Percentiles rank a stretch among this genome's conserved stretches.
These are phyloP conservation scores for Blomia tropicalis DNA, from an alignment of 2,888 invertebrate species.

Conservation along the genomic window DNA sequence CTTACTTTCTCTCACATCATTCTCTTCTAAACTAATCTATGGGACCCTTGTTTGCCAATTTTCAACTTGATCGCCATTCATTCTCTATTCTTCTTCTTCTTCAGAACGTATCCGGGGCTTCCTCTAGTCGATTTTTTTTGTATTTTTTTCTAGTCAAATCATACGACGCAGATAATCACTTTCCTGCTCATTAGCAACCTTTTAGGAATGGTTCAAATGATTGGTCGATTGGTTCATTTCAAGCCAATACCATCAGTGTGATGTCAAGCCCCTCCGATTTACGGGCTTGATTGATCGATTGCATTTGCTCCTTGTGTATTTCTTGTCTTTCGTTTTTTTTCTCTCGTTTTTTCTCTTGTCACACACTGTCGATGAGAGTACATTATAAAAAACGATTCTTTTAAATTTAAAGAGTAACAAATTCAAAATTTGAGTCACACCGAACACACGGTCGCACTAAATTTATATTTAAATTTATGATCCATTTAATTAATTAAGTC, in stretches of 20 bases:
- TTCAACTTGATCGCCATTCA: not conserved
- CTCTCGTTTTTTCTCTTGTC: too few relatives aligned
- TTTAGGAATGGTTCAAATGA: slow-evolving; percentile 10
- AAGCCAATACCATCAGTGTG: not conserved
- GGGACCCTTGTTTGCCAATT: not conserved
- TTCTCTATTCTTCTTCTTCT: too few relatives aligned
- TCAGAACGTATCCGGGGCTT: too few relatives aligned
- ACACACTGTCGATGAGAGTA: not conserved
- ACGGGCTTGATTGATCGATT: slow-evolving; percentile 3
- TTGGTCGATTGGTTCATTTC: not conserved
- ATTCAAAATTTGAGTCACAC: too few relatives aligned
- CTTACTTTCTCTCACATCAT: not conserved
- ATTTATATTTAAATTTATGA: not conserved
- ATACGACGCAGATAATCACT: slow-evolving; percentile 3
- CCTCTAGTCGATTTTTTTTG: too few relatives aligned
- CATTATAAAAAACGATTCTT: too few relatives aligned
- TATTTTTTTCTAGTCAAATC: not conserved
- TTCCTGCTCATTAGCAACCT: slow-evolving; percentile 13
- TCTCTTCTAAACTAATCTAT: too few relatives aligned
- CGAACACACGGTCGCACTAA: not conserved
- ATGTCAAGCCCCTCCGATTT: not conserved
- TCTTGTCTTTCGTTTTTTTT: too few relatives aligned
- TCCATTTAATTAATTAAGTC: not conserved
- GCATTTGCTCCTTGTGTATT: not conserved
- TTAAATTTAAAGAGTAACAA: too few relatives aligned